These are phyloP conservation scores for Trachythela sp. DNA, from an alignment of 64 coral and sea anemone species.

Conservation along the genomic window DNA sequence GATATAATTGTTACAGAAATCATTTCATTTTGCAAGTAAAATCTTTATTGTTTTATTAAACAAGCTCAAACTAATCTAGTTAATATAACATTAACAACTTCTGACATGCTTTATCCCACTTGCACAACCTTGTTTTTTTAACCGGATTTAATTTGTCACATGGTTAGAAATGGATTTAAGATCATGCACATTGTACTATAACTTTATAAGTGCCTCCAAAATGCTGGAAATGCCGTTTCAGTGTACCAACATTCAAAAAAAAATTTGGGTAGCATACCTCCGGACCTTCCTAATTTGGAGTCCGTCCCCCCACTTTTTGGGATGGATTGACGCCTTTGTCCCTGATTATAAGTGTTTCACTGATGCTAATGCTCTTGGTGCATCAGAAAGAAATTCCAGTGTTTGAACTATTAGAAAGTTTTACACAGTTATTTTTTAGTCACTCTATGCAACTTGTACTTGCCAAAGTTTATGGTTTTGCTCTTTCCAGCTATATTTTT, in stretches of 20 bases:
- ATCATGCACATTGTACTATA: background rate
- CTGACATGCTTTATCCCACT: constrained; percentile 6
- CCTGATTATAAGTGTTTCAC: too few species aligned
- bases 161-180: constrained; percentile 14
- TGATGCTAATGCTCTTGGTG: too few species aligned
- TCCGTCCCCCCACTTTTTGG: background rate
- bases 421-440: too few species aligned
- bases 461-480: too few species aligned
- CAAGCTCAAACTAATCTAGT: background rate
- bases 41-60: background rate
- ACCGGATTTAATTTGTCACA: too few species aligned
- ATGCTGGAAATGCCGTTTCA: background rate
- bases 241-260: background rate
- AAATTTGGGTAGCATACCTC: background rate
- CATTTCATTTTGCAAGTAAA: too few species aligned
- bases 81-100: constrained; percentile 22
- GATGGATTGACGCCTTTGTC: background rate
- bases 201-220: background rate
- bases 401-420: too few species aligned
- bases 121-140: background rate
- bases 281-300: background rate
- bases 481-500: too few species aligned
- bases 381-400: too few species aligned
- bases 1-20: too few species aligned
- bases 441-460: too few species aligned